Percentiles rank a stretch among this genome's conserved stretches.
Conservation (phyloP, 1,140 invertebrate genomes). For the Leguminivora glycinivorella region DNA sequence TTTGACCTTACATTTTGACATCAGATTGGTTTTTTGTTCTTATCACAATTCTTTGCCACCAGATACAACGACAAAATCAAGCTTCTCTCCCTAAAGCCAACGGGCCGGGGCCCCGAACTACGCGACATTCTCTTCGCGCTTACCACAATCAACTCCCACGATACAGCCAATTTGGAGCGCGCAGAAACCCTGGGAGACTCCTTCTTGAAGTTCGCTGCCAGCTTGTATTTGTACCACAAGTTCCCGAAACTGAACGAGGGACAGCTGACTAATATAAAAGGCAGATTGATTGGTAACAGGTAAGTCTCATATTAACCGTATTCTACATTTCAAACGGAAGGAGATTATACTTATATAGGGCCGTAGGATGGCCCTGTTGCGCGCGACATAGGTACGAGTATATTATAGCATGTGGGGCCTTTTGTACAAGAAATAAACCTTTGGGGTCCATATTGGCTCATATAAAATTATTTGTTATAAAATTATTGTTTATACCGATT, state of each 20-base stretch:
- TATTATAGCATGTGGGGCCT: too few species aligned
- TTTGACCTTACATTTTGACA: too few species aligned
- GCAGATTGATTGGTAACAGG: conserved; percentile 89
- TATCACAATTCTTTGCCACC: background rate
- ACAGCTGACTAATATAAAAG: conserved; percentile 86
- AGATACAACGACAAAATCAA: conserved; percentile 61
- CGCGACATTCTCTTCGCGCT: conserved; percentile 82
- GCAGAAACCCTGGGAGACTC: conserved; percentile 93
- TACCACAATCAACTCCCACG: conserved; percentile 85
- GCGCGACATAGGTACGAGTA: too few species aligned
- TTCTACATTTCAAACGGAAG: too few species aligned
- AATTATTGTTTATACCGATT: too few species aligned
- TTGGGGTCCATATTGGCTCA: too few species aligned
- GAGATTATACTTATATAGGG: too few species aligned
- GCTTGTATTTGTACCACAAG: conserved; percentile 85
- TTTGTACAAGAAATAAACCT: too few species aligned
- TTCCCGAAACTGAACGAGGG: conserved; percentile 88
- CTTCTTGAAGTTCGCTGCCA: conserved; percentile 90
- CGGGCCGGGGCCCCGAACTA: conserved; percentile 56
- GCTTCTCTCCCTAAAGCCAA: conserved; percentile 42
- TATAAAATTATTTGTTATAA: too few species aligned
- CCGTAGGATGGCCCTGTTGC: too few species aligned
- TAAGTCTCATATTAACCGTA: conserved; percentile 79
- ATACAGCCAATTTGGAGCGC: conserved; percentile 91
- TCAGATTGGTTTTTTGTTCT: background rate